These are phyloP conservation scores for Nanorana parkeri DNA, from an alignment of 2,113 vertebrate genomes.

Conservation along the genomic window DNA sequence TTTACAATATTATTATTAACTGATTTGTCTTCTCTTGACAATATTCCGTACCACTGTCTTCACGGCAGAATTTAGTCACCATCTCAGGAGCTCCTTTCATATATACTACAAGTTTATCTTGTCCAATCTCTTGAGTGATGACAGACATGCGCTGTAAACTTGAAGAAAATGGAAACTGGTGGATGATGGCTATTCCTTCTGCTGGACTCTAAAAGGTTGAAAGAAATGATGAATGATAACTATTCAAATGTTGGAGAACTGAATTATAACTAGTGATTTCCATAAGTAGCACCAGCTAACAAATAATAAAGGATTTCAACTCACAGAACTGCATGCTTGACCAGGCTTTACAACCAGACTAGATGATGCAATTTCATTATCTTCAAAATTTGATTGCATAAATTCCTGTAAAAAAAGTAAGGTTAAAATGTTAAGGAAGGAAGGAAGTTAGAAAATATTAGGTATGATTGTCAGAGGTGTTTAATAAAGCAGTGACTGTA, in stretches of 20 bases:
- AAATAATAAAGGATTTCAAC: background rate
- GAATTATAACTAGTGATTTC: too few species aligned
- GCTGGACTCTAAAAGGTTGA: conserved; percentile 62
- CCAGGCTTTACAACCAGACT: conserved; percentile 70
- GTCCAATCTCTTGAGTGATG: conserved; percentile 61
- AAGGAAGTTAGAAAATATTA: background rate
- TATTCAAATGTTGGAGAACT: too few species aligned
- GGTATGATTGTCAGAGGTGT: background rate
- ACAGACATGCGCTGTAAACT: conserved; percentile 65
- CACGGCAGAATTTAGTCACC: conserved; percentile 60
- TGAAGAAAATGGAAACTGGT: conserved; percentile 66
- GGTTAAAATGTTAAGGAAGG: background rate
- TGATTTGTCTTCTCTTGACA: too few species aligned
- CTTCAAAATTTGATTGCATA: background rate
- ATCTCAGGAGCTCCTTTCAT: conserved; percentile 67
- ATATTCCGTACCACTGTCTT: conserved; percentile 56
- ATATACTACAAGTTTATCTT: conserved; percentile 59
- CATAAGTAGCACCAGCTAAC: too few species aligned
- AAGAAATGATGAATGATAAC: background rate
- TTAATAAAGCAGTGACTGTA: too few species aligned
- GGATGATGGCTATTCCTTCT: conserved; percentile 61
- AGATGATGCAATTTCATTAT: background rate
- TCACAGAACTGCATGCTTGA: conserved; percentile 65
- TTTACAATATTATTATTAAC: too few species aligned
- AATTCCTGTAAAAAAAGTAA: conserved; percentile 6